Percentiles rank a stretch among this genome's conserved stretches.
Evolutionary conservation across 2,797 vertebrate genomes (phyloP).

Genomic region (Clamator glandarius): DNA sequence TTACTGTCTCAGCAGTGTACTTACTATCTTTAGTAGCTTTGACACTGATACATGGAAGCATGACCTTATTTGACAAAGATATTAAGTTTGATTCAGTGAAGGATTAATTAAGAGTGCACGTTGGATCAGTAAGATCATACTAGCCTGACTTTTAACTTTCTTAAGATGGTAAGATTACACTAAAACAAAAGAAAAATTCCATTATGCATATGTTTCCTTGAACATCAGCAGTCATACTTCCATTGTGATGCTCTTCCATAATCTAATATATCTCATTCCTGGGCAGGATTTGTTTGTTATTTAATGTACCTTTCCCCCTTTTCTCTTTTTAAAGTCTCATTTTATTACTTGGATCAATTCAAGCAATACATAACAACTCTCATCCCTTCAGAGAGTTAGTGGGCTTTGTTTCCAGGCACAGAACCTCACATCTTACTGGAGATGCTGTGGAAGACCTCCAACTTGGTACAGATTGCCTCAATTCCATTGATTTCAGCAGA

Average conservation of each 20-base stretch:
- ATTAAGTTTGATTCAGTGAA: constrained; percentile 63
- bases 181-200: neutral
- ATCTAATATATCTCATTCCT: neutral
- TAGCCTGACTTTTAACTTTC: neutral
- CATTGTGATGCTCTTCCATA: neutral
- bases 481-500: neutral
- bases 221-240: neutral
- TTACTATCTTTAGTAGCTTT: constrained; percentile 50
- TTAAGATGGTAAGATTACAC: neutral
- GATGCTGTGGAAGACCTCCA: neutral
- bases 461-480: neutral
- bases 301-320: neutral
- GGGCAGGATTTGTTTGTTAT: neutral
- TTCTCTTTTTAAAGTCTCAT: neutral
- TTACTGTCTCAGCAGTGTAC: neutral
- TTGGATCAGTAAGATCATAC: constrained; percentile 3
- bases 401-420: neutral
- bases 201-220: neutral
- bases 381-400: rapidly evolving
- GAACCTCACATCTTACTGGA: neutral
- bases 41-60: constrained; percentile 63
- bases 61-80: constrained; percentile 53
- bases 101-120: constrained; percentile 39
- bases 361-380: neutral
- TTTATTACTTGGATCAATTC: neutral